Conservation (phyloP, 2,113 vertebrate genomes). For the Salvelinus namaycush region DNA sequence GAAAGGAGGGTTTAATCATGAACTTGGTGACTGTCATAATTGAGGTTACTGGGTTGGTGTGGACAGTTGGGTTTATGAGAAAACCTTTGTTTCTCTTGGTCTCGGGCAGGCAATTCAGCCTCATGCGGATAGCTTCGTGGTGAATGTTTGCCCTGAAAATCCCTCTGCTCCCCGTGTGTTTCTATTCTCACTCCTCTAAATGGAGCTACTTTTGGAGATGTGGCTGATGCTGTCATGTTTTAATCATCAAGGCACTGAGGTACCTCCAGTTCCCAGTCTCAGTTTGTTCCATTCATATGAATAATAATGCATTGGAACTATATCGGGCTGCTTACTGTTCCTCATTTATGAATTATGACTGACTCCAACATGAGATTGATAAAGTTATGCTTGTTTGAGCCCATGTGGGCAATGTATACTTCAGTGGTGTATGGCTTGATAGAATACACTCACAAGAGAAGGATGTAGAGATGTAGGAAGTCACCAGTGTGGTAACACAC, state of each 20-base stretch:
- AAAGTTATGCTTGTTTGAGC: not conserved
- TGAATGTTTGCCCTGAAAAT: constrained; percentile 7
- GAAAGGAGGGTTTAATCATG: not conserved
- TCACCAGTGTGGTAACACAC: no score
- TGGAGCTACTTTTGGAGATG: constrained; percentile 4
- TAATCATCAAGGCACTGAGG: not conserved
- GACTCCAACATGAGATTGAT: not conserved
- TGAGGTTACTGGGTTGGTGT: not conserved
- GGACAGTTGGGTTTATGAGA: not conserved
- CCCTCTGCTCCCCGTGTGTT: constrained; percentile 11
- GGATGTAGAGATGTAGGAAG: no score
- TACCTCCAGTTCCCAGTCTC: not conserved
- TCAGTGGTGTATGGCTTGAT: no score
- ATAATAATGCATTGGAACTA: not conserved
- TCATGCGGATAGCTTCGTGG: not conserved
- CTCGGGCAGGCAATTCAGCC: not conserved
- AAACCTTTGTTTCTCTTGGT: not conserved
- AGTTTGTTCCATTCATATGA: not conserved
- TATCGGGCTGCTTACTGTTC: not conserved
- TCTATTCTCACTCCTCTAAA: constrained; percentile 12
- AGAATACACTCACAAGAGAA: no score
- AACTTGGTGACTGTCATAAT: not conserved
- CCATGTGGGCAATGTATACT: no score
- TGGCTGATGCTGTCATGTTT: constrained; percentile 5
- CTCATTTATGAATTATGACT: not conserved